Base-by-base conservation (phyloP, 2,113 vertebrate species). In the Syngnathus typhle region DNA sequence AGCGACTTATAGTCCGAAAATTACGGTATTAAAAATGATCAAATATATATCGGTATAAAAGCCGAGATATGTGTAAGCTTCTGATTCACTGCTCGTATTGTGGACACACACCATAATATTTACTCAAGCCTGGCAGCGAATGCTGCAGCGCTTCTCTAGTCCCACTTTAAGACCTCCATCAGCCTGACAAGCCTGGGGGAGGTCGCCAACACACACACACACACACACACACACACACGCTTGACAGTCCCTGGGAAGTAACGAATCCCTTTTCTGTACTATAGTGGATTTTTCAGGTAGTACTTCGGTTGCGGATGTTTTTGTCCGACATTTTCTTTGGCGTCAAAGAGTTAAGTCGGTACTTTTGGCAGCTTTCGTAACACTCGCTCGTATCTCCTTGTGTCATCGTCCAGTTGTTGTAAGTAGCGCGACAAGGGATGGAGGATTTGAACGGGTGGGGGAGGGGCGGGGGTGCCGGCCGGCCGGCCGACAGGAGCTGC, bases 81-180 rank as follows among this genome's bases (percentile, higher is more conserved):
- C 27, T 32, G 27, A 32, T 32, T 32, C 27, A 32, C 27, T 32
- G 27, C 27, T 32, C 27, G 27, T 32, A 32, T 32, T 32, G 2
- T 32, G 27, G 27, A 32, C 27, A 32, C 27, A 32, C 46, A 15
- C 77, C 79, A 86, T 85, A 90, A 89, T 89, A 90, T 90, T 89
- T 89, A 88, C 87, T 85, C 76, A 81, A 75, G 67, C 77, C 83
- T 84, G 49, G 60, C 80, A 83, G 76, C 68, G 63, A 81, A 75
- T 70, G 80, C 82, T 75, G 80, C 78, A 83, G 64, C 73, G 78
- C 73, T 71, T 67, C 76, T 74, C 73, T 54, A 49, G 74, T 81
- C 77, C 79, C 69, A 74, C 60, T 82, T 85, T 70, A 83, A 80
- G 82, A 84, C 82, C 76, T 87, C 81, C 71, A 83, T 88, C 87